Base-by-base conservation (phyloP, 2,113 vertebrate species). In the Plecturocebus donacophilus region DNA sequence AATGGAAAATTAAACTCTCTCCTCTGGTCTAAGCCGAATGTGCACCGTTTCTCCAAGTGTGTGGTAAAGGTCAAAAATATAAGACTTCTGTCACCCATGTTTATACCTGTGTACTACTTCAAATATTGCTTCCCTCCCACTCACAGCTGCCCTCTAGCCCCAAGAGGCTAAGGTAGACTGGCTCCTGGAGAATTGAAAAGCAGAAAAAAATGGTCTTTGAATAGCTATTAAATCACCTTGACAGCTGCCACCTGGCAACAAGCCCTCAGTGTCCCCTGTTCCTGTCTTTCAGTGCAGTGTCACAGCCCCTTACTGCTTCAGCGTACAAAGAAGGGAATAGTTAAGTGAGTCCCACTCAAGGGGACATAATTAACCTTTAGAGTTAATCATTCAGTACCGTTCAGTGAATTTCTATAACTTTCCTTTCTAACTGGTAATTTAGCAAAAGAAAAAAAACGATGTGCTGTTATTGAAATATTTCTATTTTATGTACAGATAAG, bases 401-500 rank as follows among this genome's bases (percentile, higher is more conserved):
- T 87, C 79, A 81, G 45, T 64, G 45, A 38, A 81, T 42, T 76
- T 92, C 32, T 94, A 40, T 12, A 5, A 20, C 64, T 92, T 93
- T 81, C 54, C 92, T 95, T 84, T 77, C 87, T 93, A 93, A 80
- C 80, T 47, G 40, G 42, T 95, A 92, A 94, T 91, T 95, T 95
- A 91, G 35, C 35, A 73, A 81, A 87, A 83, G 35, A 58, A 73
- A 83, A 38, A 20, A 64, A 58, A 75, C 45, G 54, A 81, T 3
- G 23, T 64, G 32, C 8, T 82, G 58, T 95, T 91, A 81, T 88
- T 97, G 93, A 97, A 93, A 25, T 95, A 35, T 73, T 85, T 94
- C 93, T 97, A 92, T 97, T 97, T 96, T 96, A 84, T 64, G 10
- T 84, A 79, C 19, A 95, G 76, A 85, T 49, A 81, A 86, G 47